Conservation (phyloP, 2,113 vertebrate genomes). For the Enhydra lutris region DNA sequence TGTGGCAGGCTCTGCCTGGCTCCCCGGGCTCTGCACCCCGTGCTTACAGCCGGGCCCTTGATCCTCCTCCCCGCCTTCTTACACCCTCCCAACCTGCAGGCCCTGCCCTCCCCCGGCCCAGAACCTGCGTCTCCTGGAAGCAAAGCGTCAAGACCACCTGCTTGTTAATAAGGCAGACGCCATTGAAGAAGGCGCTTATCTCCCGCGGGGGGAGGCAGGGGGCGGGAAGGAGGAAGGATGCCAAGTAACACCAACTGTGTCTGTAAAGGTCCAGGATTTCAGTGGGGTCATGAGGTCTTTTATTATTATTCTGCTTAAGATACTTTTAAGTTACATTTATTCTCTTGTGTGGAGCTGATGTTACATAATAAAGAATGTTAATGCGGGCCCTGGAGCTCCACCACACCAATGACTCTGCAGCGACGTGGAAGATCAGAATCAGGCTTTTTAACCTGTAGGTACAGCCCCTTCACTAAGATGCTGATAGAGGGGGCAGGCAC, state of each 20-base stretch:
- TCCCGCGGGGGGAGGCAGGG: not conserved
- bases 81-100: not conserved
- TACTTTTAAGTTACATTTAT: not conserved
- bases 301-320: not conserved
- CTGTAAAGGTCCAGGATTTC: not conserved
- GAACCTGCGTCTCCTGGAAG: not conserved
- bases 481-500: not conserved
- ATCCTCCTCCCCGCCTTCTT: not conserved
- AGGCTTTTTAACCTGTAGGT: not conserved
- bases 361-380: not conserved
- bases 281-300: not conserved
- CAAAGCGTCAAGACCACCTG: not conserved
- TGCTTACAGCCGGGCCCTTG: not conserved
- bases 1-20: slow-evolving; percentile 65
- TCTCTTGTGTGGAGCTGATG: not conserved
- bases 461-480: not conserved
- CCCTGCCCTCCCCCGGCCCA: not conserved
- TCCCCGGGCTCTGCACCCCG: not conserved
- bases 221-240: not conserved
- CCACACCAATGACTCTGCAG: not conserved
- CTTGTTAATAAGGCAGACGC: not conserved
- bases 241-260: not conserved
- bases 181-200: not conserved
- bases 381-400: not conserved
- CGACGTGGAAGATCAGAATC: not conserved